These are phyloP conservation scores for Hymenochirus boettgeri DNA, from an alignment of 2,113 vertebrate species.

Conservation along the genomic window DNA sequence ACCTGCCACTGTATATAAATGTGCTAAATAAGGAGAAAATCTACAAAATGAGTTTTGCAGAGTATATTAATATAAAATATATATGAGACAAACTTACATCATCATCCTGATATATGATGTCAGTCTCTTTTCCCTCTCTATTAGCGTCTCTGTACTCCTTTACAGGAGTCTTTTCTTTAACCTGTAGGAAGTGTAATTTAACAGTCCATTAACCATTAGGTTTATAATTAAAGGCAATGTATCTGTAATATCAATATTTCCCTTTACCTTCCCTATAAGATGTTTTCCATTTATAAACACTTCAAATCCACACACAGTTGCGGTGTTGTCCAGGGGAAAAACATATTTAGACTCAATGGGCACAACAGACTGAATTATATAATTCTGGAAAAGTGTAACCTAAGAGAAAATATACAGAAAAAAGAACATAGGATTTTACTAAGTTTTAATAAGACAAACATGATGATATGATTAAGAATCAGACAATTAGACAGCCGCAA, in stretches of 20 bases:
- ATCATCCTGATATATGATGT: slow-evolving; percentile 82
- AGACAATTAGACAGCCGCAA: too few species aligned
- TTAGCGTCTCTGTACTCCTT: slow-evolving; percentile 72
- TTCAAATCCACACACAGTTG: slow-evolving; percentile 85
- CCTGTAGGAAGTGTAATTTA: slow-evolving; percentile 55
- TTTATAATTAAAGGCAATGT: not conserved
- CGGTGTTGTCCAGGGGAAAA: slow-evolving; percentile 79
- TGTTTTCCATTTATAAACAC: slow-evolving; percentile 87
- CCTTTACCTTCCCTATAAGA: slow-evolving; percentile 74
- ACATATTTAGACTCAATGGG: slow-evolving; percentile 84
- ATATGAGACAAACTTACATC: slow-evolving; percentile 54
- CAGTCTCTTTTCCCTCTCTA: slow-evolving; percentile 73
- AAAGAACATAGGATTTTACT: not conserved
- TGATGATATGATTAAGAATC: not conserved
- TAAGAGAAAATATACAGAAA: too few species aligned
- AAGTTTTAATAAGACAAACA: not conserved
- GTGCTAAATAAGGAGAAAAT: too few species aligned
- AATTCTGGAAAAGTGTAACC: slow-evolving; percentile 81
- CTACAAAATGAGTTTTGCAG: too few species aligned
- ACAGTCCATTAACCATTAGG: slow-evolving; percentile 16
- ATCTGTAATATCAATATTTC: not conserved
- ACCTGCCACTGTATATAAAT: too few species aligned
- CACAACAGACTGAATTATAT: slow-evolving; percentile 64
- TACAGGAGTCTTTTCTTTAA: slow-evolving; percentile 78
- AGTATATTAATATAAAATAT: too few species aligned